Conservation (phyloP, 2,888 invertebrate genomes). For the Endotricha flammealis region DNA sequence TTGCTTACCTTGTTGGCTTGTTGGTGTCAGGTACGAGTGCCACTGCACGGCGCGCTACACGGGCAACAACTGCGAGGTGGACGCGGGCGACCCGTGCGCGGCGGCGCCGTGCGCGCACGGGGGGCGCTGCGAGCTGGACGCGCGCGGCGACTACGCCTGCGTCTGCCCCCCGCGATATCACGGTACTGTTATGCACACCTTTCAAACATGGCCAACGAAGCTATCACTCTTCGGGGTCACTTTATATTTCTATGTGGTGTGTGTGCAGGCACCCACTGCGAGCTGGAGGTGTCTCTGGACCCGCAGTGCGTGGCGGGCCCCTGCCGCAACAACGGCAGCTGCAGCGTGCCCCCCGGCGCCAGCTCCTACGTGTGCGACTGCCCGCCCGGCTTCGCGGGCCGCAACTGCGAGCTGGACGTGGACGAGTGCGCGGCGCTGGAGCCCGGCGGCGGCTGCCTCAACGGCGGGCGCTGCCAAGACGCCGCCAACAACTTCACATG, state of each 20-base stretch:
- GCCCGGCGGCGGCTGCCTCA: constrained; percentile 71
- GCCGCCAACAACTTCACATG: constrained; percentile 86
- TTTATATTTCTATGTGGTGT: too few relatives aligned
- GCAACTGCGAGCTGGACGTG: constrained; percentile 83
- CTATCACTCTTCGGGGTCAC: too few relatives aligned
- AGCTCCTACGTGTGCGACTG: constrained; percentile 79
- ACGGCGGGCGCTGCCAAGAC: constrained; percentile 86
- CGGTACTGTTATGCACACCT: too few relatives aligned
- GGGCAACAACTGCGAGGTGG: constrained; percentile 92
- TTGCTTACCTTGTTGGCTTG: not conserved
- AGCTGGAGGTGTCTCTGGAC: constrained; percentile 83
- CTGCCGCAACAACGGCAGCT: constrained; percentile 88
- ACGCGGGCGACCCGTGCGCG: constrained; percentile 85
- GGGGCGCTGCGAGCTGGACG: constrained; percentile 82
- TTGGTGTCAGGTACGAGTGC: constrained; percentile 82
- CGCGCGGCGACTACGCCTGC: constrained; percentile 84
- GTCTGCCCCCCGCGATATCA: constrained; percentile 82
- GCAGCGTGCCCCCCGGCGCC: constrained; percentile 79
- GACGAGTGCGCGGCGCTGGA: constrained; percentile 85
- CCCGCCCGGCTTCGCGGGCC: constrained; percentile 75
- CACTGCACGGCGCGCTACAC: constrained; percentile 90
- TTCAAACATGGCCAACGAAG: too few relatives aligned
- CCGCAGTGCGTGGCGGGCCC: constrained; percentile 86
- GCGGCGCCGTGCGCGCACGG: constrained; percentile 85
- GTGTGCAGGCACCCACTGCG: constrained; percentile 83